Conservation (phyloP, 2,888 invertebrate species). For the Diachrysia chrysitis region DNA sequence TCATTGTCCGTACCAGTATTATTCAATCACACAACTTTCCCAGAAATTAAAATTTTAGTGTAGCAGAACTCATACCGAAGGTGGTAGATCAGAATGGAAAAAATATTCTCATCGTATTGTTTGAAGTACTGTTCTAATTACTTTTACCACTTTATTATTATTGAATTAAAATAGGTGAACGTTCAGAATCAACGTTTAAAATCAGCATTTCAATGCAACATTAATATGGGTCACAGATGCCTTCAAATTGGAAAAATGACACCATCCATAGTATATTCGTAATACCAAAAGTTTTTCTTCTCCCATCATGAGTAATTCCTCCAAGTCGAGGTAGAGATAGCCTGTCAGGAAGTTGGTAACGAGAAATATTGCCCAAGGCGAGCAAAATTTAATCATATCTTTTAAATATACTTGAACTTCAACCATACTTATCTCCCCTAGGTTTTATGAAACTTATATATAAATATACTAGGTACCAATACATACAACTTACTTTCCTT, state of each 20-base stretch:
- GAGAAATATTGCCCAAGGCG: background rate
- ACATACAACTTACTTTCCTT: background rate
- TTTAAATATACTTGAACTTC: constrained; percentile 4
- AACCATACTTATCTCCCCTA: constrained; percentile 2
- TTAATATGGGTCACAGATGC: too few species aligned
- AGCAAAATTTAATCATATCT: constrained; percentile 5
- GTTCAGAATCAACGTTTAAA: too few species aligned
- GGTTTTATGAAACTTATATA: background rate
- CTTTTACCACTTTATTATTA: too few species aligned
- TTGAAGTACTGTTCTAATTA: background rate
- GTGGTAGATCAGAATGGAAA: constrained; percentile 4
- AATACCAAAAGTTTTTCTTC: background rate
- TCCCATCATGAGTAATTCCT: background rate
- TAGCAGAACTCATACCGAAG: constrained; percentile 17
- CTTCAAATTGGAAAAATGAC: background rate
- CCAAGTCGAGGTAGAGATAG: background rate
- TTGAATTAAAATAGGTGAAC: too few species aligned
- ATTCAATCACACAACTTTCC: constrained; percentile 25
- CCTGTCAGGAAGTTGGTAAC: constrained; percentile 5
- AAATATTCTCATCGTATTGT: background rate
- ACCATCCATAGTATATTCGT: background rate
- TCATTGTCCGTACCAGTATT: constrained; percentile 19
- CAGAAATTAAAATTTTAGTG: constrained; percentile 15
- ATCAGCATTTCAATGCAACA: too few species aligned
- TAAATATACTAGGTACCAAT: background rate